A percentile compares a stretch with the other conserved stretches of the same genome.
phyloP scores from a whole-genome alignment of 2,113 vertebrate species.

The Isichthys henryi region DNA sequence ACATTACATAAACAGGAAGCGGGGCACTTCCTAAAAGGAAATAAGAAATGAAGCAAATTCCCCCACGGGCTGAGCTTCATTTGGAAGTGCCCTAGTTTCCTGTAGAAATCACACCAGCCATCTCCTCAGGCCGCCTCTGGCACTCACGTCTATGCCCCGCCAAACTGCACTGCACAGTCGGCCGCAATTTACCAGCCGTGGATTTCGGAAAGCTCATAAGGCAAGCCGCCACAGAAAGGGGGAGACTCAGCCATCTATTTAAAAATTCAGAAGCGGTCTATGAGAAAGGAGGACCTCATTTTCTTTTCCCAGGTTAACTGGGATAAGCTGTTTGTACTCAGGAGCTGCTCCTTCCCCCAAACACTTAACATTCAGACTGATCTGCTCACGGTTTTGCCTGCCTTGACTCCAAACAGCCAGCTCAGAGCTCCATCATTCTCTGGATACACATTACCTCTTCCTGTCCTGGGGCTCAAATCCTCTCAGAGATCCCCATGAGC shows the following conservation, averaged over 20 bases:
- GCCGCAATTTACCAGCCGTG: background rate
- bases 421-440: background rate
- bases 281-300: background rate
- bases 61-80: background rate
- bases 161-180: background rate
- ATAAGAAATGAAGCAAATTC: background rate
- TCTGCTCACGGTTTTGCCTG: background rate
- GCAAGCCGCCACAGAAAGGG: background rate
- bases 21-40: conserved; percentile 12
- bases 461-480: background rate
- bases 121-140: background rate
- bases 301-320: background rate
- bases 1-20: background rate
- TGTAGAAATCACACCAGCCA: background rate
- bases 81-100: conserved; percentile 4
- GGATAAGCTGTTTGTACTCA: background rate
- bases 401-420: background rate
- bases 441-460: background rate
- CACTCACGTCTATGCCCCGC: background rate
- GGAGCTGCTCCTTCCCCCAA: background rate
- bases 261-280: background rate
- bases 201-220: background rate
- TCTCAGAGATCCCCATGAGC: background rate
- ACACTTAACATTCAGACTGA: background rate
- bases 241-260: background rate